A percentile compares a stretch with the other conserved stretches of the same genome.
Evolutionary conservation across 1,140 invertebrate species (phyloP).

Genomic region (Diachasma alloeum): DNA sequence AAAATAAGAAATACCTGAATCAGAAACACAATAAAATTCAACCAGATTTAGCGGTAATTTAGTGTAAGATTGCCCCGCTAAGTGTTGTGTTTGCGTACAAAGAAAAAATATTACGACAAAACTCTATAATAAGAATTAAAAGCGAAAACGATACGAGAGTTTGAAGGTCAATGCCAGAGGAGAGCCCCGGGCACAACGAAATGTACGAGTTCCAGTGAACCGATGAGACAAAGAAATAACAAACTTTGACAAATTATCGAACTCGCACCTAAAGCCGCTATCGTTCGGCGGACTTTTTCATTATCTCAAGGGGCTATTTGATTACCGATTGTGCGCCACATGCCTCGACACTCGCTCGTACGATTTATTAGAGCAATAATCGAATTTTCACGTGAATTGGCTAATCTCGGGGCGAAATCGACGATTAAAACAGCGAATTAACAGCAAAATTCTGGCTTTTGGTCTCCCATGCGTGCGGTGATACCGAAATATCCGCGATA

Average conservation of each 20-base stretch:
- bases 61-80: no score
- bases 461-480: no score
- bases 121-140: not conserved
- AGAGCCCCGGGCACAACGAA: no score
- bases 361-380: not conserved
- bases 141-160: not conserved
- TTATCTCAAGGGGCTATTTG: slow-evolving; percentile 22
- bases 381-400: not conserved
- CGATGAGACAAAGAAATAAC: not conserved
- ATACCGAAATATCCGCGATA: not conserved
- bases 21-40: no score
- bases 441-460: not conserved
- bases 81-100: not conserved
- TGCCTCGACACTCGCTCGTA: not conserved
- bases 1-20: no score
- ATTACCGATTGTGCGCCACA: slow-evolving; percentile 23
- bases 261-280: slow-evolving; percentile 14
- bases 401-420: not conserved
- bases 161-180: slow-evolving; percentile 22
- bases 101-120: not conserved
- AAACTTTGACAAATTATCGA: not conserved
- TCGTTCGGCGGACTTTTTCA: not conserved
- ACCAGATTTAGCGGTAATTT: no score
- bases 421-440: no score
- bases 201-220: no score